These are phyloP conservation scores for Abrostola tripartita DNA, from an alignment of 2,888 invertebrate genomes.

Conservation along the genomic window DNA sequence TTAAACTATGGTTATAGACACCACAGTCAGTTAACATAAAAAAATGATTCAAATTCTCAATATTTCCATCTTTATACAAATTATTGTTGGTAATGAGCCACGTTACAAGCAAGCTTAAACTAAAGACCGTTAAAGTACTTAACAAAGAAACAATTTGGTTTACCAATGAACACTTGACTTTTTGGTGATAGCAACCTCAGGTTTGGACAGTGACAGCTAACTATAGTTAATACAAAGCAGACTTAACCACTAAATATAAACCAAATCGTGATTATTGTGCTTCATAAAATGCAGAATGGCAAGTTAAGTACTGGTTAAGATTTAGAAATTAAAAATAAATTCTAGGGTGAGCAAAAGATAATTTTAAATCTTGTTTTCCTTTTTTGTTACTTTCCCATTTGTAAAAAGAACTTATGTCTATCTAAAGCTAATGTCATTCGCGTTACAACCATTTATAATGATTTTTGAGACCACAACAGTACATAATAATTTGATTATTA, in stretches of 20 bases:
- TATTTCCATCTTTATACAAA: too few relatives aligned
- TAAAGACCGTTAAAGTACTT: conserved; percentile 45
- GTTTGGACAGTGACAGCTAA: conserved; percentile 39
- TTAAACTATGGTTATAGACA: neutral
- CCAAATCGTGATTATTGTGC: conserved; percentile 43
- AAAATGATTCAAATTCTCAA: too few relatives aligned
- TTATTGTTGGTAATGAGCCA: conserved; percentile 16
- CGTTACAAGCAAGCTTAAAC: conserved; percentile 34
- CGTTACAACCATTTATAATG: conserved; percentile 69
- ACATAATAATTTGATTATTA: conserved; percentile 68
- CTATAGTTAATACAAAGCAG: conserved; percentile 36
- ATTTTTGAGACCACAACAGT: conserved; percentile 75
- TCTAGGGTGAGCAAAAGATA: conserved; percentile 10
- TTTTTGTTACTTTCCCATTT: conserved; percentile 22
- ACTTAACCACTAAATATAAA: conserved; percentile 30
- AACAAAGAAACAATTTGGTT: conserved; percentile 59
- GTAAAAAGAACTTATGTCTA: conserved; percentile 51
- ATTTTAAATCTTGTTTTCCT: conserved; percentile 1
- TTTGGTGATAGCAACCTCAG: conserved; percentile 65
- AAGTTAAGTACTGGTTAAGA: conserved; percentile 55
- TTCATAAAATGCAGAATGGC: conserved; percentile 57
- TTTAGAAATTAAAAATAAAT: conserved; percentile 25
- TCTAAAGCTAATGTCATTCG: conserved; percentile 73
- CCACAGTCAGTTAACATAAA: too few relatives aligned
- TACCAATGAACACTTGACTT: conserved; percentile 70